Evolutionary conservation across 2,888 invertebrate genomes (phyloP), one percentile per base, ranked within the genome.

Genomic region (Drosophila pullipes): DNA sequence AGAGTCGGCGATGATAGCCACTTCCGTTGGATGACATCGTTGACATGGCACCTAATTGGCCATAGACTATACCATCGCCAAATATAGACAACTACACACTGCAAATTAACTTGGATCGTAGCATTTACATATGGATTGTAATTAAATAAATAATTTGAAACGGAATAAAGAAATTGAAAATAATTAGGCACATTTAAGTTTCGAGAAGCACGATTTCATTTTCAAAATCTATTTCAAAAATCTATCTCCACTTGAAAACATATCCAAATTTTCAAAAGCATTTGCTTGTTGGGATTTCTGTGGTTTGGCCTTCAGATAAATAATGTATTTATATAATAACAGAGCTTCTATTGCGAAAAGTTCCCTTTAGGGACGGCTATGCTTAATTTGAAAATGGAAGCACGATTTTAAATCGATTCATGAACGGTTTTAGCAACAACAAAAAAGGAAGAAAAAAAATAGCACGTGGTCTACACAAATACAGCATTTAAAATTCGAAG

Each of bases 1-100:
- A 30, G 47, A 47, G 44, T 52, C 60, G 16, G 11, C 52, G 44
- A 49, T 49, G 67, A 71, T 71, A 81, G 52, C 31, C 65, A 77
- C 53, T 61, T 78, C 78, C 82, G 78, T 49, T 77, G 35, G 49
- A 50, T 49, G 41, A 30, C 57, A 59, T 10, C 66, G 74, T 16
- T 49, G 41, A 57, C 58, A 64, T 52, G 64, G 31, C 76, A 69
- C 80, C 57, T 75, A 77, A 75, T 75, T 75, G 80, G 35, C 50
- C n/a, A 55, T 64, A 11, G 61, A 44, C 57, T 0, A 30, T 41
- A 16, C 30, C 25, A 47, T 25, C 25, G 47, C 47, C 58, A 58
- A 30, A 41, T 31, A 31, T 30, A 31, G 30, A 31, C 11, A 18
- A 16, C 33, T 33, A 25, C 16, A 39, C 5, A 25, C 25, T 18